Evolutionary conservation across 1,140 invertebrate species (phyloP), one percentile per base, ranked within the genome.

Genomic region (Littorina saxatilis): DNA sequence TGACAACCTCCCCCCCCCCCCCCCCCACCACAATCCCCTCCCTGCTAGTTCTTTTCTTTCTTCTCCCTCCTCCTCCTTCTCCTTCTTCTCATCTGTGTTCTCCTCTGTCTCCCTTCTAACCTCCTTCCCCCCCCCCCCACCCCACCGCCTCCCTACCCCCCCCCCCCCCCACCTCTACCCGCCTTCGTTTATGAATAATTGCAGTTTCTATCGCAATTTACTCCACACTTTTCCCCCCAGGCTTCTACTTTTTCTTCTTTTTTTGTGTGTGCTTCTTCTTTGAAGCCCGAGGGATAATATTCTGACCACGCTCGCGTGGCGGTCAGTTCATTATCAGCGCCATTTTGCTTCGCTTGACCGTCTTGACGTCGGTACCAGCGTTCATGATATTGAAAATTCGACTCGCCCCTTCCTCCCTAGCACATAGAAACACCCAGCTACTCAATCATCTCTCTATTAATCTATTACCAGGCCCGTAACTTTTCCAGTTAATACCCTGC

Each of bases 371-470:
- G 29, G 35, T 35, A 68, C 20, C 39, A 68, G 32, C 39, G 35
- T 32, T 17, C 66, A 68, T 32, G 66, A 68, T 68, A 68, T 68
- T 68, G 66, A 68, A 68, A 68, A 68, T 68, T 68, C 66, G 66
- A 68, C 61, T 27, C 61, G 61, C 29, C 61, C 29, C 29, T 27
- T 13, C n/a, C 61, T 27, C 29, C 9, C n/a, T 32, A 32, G 35
- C 35, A 68, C 13, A n/a, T 23, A 68, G 66, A 32, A 68, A 39
- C 17, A 32, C 23, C 66, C 39, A 35, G 66, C 66, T 23, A 68
- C 66, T 68, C 66, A 68, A 68, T 68, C 66, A 68, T 68, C 66
- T 68, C 4, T 68, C 66, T 68, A 68, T 68, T 68, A 68, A 68
- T 68, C 66, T 68, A 68, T 68, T 68, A 68, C 66, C 55, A n/a